These are phyloP conservation scores for Nyctalus aviator DNA, from an alignment of 2,797 vertebrate species.

Conservation along the genomic window DNA sequence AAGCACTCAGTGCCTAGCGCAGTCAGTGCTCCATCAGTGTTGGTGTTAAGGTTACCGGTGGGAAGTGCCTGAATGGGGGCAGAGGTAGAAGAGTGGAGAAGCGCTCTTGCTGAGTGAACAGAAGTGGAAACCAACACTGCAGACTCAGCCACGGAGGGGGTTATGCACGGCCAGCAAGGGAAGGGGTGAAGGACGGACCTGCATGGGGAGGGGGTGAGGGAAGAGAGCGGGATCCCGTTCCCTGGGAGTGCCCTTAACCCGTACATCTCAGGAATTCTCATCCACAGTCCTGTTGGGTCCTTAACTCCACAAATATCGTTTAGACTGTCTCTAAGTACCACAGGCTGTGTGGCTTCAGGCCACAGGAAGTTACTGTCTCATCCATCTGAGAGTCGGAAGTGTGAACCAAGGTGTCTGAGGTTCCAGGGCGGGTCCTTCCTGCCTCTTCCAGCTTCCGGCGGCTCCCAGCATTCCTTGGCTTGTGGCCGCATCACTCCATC, in stretches of 20 bases:
- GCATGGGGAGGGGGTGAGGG: too few relatives aligned
- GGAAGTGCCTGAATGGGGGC: neutral
- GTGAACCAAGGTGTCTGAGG: neutral
- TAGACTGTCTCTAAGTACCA: neutral
- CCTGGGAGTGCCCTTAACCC: neutral
- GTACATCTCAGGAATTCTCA: neutral
- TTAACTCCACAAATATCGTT: neutral
- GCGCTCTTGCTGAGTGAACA: neutral
- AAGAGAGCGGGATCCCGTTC: neutral
- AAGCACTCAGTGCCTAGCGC: neutral
- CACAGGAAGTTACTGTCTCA: accelerated
- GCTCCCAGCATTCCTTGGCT: too few relatives aligned
- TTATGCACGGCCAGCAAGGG: accelerated
- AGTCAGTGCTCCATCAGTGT: too few relatives aligned
- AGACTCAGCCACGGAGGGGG: neutral
- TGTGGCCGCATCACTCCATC: too few relatives aligned
- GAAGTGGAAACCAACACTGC: neutral
- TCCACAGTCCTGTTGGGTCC: neutral
- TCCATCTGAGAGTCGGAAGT: neutral
- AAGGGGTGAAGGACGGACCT: neutral
- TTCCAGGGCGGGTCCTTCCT: too few relatives aligned
- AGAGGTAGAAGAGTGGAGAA: neutral
- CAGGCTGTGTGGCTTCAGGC: neutral
- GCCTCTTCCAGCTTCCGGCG: too few relatives aligned
- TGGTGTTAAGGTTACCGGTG: neutral